These are phyloP conservation scores for Collichthys lucidus DNA, from an alignment of 2,113 vertebrate species.

Conservation along the genomic window DNA sequence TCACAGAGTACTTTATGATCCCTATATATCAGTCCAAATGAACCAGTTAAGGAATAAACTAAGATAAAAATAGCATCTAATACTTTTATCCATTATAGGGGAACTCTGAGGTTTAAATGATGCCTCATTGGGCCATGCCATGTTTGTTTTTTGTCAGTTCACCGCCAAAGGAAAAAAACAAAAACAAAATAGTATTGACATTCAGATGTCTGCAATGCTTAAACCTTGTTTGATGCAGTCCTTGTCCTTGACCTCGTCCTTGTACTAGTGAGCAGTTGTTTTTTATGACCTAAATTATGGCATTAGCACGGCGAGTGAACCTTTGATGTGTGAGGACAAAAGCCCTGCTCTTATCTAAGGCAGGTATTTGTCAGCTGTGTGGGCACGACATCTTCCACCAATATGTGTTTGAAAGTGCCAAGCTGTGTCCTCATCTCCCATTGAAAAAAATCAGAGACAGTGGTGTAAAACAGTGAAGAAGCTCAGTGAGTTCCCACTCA, in stretches of 20 bases:
- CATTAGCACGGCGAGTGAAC: slow-evolving; percentile 2
- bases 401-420: slow-evolving; percentile 26
- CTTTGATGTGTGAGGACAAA: slow-evolving; percentile 12
- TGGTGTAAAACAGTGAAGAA: slow-evolving; percentile 4
- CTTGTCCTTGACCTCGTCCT: slow-evolving; percentile 11
- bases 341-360: slow-evolving; percentile 12
- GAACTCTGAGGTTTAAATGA: not conserved
- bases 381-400: slow-evolving; percentile 8
- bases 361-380: slow-evolving; percentile 24
- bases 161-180: not conserved
- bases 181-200: too few relatives aligned
- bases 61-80: not conserved
- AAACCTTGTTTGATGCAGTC: slow-evolving; percentile 7
- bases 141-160: not conserved
- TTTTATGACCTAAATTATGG: slow-evolving; percentile 9
- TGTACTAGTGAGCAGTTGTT: not conserved
- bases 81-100: not conserved
- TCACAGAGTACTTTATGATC: too few relatives aligned
- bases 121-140: not conserved
- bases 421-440: slow-evolving; percentile 8
- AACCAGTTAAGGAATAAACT: not conserved
- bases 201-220: too few relatives aligned
- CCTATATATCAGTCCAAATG: not conserved
- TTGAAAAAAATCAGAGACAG: slow-evolving; percentile 20
- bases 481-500: slow-evolving; percentile 24